These are phyloP conservation scores for Melieria omissa DNA, from an alignment of 2,888 invertebrate genomes.

Conservation along the genomic window DNA sequence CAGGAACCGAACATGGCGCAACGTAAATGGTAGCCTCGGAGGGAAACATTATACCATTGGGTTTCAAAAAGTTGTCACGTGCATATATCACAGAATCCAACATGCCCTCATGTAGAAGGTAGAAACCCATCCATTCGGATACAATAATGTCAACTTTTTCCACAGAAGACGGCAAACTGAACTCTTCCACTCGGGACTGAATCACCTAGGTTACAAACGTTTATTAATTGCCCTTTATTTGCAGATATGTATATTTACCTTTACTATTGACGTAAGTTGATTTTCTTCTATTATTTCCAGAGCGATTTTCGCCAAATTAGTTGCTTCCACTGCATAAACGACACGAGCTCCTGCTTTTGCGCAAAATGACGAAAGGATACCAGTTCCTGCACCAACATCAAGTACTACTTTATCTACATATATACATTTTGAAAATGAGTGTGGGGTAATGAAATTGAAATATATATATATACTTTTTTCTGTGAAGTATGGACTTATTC, in stretches of 20 bases:
- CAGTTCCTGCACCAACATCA: slow-evolving; percentile 88
- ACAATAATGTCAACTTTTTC: slow-evolving; percentile 88
- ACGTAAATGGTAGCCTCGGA: slow-evolving; percentile 72
- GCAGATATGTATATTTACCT: slow-evolving; percentile 56
- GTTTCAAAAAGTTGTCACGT: slow-evolving; percentile 81
- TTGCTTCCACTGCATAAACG: slow-evolving; percentile 88
- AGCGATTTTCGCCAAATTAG: slow-evolving; percentile 75
- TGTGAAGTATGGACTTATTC: too few species aligned
- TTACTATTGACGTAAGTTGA: slow-evolving; percentile 73
- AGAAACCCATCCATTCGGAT: slow-evolving; percentile 99
- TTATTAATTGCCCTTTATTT: slow-evolving; percentile 69
- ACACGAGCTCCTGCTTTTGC: slow-evolving; percentile 88
- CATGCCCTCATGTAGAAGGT: slow-evolving; percentile 95
- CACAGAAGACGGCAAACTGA: slow-evolving; percentile 71
- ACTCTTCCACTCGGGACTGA: slow-evolving; percentile 68
- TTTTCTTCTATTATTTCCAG: slow-evolving; percentile 78
- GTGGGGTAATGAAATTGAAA: too few species aligned
- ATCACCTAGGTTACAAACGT: slow-evolving; percentile 63
- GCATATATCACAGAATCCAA: slow-evolving; percentile 87
- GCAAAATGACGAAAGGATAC: slow-evolving; percentile 90
- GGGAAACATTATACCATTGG: slow-evolving; percentile 81
- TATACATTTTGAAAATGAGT: too few species aligned
- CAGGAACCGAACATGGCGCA: slow-evolving; percentile 69
- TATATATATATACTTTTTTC: too few species aligned
- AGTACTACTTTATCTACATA: slow-evolving; percentile 76